Conservation (phyloP, 2,888 invertebrate genomes). For the Eledona agricola region DNA sequence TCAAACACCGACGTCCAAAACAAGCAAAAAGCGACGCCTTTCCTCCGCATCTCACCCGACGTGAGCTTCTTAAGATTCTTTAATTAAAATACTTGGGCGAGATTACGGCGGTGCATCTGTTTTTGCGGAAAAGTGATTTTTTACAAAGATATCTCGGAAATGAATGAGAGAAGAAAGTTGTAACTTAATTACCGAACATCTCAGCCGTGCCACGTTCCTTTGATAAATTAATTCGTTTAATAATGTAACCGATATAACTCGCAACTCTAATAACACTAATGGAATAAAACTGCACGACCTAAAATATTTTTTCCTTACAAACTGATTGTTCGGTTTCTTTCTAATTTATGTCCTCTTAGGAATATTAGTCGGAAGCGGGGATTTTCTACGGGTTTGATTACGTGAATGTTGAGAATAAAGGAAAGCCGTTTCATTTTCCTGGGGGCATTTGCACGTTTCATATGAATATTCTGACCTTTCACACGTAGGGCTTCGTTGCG, state of each 20-base stretch:
- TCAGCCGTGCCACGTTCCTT: conserved; percentile 8
- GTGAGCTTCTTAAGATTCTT: conserved; percentile 3
- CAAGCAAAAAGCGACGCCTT: background rate
- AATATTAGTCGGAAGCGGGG: background rate
- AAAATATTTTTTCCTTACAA: background rate
- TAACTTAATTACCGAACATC: conserved; percentile 17
- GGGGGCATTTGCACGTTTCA: conserved; percentile 15
- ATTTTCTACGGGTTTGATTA: conserved; percentile 16
- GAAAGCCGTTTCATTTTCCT: conserved; percentile 9
- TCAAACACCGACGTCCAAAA: conserved; percentile 7
- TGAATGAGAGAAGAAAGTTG: conserved; percentile 17
- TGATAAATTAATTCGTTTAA: conserved; percentile 18
- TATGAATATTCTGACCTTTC: conserved; percentile 14
- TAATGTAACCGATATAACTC: conserved; percentile 20
- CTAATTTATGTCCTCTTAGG: background rate
- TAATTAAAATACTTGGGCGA: conserved; percentile 1
- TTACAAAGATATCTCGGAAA: conserved; percentile 10
- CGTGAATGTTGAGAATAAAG: conserved; percentile 3
- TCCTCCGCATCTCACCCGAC: conserved; percentile 1
- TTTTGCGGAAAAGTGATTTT: conserved; percentile 7
- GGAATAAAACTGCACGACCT: conserved; percentile 12
- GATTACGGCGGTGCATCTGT: background rate
- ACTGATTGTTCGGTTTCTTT: conserved; percentile 1
- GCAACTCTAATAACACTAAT: conserved; percentile 15
- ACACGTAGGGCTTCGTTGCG: conserved; percentile 1